A percentile compares a stretch with the other conserved stretches of the same genome.
Conservation (phyloP, 1,140 invertebrate genomes). For the Drosophila lacertosa region DNA sequence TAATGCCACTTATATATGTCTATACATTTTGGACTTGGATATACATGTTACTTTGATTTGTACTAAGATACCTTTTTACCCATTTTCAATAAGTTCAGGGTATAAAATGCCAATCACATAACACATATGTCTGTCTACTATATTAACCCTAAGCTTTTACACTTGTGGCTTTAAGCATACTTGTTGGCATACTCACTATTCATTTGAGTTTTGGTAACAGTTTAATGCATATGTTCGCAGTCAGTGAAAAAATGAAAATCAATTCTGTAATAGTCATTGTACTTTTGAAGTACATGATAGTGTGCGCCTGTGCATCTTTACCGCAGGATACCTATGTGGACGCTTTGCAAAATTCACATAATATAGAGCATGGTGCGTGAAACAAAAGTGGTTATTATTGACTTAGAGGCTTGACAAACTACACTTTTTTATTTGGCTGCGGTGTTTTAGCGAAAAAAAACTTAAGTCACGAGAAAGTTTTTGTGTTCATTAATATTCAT, state of each 20-base stretch:
- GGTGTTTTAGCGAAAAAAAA: neutral
- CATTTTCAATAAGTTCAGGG: no score
- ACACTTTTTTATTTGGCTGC: neutral
- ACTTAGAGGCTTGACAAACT: neutral
- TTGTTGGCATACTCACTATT: conserved; percentile 29
- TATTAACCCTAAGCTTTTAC: conserved; percentile 24
- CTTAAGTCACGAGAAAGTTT: neutral
- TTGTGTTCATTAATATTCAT: neutral
- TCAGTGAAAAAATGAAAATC: conserved; percentile 44
- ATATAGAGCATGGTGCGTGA: conserved; percentile 74
- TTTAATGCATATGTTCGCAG: conserved; percentile 33
- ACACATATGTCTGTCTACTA: neutral
- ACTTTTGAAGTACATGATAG: conserved; percentile 23
- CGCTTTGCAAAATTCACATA: conserved; percentile 84
- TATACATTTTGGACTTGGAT: no score
- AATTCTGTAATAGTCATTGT: conserved; percentile 35
- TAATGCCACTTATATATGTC: no score
- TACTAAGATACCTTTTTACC: no score
- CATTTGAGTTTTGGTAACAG: conserved; percentile 62
- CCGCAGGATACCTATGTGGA: conserved; percentile 84
- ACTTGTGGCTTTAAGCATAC: conserved; percentile 53
- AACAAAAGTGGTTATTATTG: neutral
- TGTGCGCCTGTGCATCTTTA: conserved; percentile 22
- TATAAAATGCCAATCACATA: conserved; percentile 1
- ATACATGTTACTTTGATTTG: no score